Conservation (phyloP, 2,797 vertebrate species). For the Gorsachius magnificus region DNA sequence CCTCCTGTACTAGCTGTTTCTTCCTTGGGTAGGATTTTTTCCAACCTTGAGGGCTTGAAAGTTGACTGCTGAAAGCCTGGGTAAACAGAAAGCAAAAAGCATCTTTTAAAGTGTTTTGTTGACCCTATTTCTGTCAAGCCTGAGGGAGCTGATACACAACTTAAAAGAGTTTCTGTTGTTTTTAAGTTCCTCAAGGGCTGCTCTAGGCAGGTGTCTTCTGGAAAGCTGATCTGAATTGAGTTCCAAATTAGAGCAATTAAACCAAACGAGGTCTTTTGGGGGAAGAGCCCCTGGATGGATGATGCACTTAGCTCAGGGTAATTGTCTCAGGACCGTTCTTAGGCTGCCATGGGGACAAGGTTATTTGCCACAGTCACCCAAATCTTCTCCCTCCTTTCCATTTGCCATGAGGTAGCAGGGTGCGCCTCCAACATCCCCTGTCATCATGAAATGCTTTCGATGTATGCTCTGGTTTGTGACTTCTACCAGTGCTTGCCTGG, state of each 20-base stretch:
- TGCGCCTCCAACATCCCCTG: not conserved
- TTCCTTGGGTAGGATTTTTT: not conserved
- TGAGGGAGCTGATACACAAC: not conserved
- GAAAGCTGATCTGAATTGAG: not conserved
- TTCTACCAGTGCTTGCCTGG: not conserved
- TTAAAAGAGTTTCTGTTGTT: not conserved
- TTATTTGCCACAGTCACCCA: not conserved
- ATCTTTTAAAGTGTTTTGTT: not conserved
- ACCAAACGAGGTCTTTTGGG: not conserved
- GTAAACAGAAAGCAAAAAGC: not conserved
- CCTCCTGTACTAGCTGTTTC: not conserved
- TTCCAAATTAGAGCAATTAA: conserved; percentile 29
- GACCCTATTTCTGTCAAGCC: not conserved
- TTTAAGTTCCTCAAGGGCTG: not conserved
- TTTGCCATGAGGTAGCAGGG: not conserved
- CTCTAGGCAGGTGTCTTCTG: not conserved
- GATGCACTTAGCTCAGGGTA: not conserved
- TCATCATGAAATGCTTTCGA: fast-evolving
- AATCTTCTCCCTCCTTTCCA: not conserved
- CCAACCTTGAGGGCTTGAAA: not conserved
- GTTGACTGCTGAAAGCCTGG: not conserved
- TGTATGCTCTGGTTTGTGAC: not conserved
- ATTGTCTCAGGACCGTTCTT: not conserved
- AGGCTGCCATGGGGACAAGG: fast-evolving
- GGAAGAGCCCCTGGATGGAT: not conserved